Conservation (phyloP, 2,797 vertebrate genomes). For the Gambelia wislizenii region DNA sequence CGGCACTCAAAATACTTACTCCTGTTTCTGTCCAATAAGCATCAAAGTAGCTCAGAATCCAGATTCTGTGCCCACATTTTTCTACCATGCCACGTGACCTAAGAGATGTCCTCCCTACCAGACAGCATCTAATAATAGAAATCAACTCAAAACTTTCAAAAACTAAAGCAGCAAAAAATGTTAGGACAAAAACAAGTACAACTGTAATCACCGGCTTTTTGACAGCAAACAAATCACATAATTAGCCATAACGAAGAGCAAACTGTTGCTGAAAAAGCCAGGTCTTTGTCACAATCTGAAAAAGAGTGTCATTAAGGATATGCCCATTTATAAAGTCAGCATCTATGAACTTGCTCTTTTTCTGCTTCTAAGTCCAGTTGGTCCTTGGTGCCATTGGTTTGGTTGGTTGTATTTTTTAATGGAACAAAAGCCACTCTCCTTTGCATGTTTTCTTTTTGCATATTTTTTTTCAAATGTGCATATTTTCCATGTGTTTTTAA, state of each 20-base stretch:
- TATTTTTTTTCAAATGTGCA: background rate
- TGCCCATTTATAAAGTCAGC: no score
- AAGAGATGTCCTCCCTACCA: background rate
- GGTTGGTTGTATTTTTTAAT: background rate
- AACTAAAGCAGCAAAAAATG: background rate
- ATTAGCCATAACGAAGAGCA: background rate
- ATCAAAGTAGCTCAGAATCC: background rate
- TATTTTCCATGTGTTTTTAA: background rate
- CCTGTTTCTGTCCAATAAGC: background rate
- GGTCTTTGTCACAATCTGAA: no score
- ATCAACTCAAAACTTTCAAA: background rate
- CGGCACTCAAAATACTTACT: background rate
- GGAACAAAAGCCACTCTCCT: background rate
- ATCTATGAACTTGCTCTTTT: no score
- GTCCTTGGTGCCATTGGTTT: background rate
- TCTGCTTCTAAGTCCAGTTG: no score
- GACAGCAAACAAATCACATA: background rate
- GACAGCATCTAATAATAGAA: background rate
- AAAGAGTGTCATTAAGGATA: no score
- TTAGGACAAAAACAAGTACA: background rate
- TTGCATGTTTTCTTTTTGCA: background rate
- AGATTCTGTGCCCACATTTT: no score
- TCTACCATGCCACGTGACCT: background rate
- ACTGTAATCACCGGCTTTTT: background rate
- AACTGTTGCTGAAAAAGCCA: background rate